phyloP scores from a whole-genome alignment of 2,888 invertebrate species.

The Euplexia lucipara region DNA sequence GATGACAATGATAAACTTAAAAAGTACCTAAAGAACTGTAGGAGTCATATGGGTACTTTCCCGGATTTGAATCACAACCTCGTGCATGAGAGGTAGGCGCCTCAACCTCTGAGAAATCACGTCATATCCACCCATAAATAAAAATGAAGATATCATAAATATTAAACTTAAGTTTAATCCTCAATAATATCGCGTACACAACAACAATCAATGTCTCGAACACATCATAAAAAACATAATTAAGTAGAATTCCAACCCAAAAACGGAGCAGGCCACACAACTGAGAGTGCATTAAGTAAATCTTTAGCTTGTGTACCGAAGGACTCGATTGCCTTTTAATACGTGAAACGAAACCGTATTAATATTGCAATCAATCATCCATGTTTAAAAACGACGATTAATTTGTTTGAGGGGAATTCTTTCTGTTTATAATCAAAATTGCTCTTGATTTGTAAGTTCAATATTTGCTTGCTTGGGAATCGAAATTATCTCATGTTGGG shows the following conservation, averaged over 20 bases:
- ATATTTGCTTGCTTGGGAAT: no score
- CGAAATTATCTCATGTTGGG: no score
- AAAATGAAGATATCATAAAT: constrained; percentile 36
- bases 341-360: constrained; percentile 57
- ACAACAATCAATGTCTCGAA: constrained; percentile 35
- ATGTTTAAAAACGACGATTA: constrained; percentile 61
- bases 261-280: constrained; percentile 59
- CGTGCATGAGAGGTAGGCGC: no score
- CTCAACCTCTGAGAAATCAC: no score
- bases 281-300: constrained; percentile 33
- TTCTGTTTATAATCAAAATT: no score
- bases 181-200: constrained; percentile 33
- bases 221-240: constrained; percentile 49
- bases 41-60: no score
- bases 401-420: constrained; percentile 40
- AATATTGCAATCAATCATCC: constrained; percentile 71
- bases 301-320: constrained; percentile 15
- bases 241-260: constrained; percentile 43
- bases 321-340: constrained; percentile 68
- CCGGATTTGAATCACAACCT: no score
- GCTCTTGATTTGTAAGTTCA: no score
- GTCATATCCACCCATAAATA: constrained; percentile 16
- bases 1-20: no score
- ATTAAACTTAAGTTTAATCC: constrained; percentile 29
- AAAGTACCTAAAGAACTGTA: no score